Conservation (phyloP, 2,113 vertebrate species). For the Pelecanoides urinatrix region DNA sequence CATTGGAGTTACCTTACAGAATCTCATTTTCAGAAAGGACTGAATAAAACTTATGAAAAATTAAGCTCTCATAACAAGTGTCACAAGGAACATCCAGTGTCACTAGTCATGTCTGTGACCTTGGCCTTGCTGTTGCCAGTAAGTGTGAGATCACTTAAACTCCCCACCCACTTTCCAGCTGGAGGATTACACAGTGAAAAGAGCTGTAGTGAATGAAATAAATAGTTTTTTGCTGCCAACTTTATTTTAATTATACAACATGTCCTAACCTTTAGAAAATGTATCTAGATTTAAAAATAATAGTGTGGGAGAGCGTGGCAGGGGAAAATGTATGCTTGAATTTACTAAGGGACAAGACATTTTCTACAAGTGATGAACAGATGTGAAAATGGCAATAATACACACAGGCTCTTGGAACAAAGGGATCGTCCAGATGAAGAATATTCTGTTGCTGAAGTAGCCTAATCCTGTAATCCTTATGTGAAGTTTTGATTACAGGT, state of each 20-base stretch:
- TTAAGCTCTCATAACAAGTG: neutral
- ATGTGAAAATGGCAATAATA: conserved; percentile 18
- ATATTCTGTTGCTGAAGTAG: neutral
- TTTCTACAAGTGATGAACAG: conserved; percentile 8
- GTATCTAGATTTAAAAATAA: conserved; percentile 22
- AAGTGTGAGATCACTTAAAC: neutral
- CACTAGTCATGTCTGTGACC: neutral
- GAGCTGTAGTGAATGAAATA: neutral
- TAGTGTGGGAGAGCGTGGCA: neutral
- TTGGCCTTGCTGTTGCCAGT: neutral
- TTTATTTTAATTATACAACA: neutral
- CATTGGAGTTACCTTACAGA: neutral
- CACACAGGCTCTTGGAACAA: neutral
- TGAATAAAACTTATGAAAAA: neutral
- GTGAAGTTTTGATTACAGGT: conserved; percentile 6
- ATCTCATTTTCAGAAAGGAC: neutral
- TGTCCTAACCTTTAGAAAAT: conserved; percentile 15
- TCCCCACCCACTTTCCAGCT: neutral
- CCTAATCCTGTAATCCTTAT: neutral
- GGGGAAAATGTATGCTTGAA: neutral
- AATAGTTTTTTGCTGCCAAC: neutral
- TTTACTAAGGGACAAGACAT: neutral
- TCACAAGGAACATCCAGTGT: neutral
- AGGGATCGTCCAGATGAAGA: neutral
- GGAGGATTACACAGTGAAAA: neutral